phyloP scores from a whole-genome alignment of 2,797 vertebrate species.

The Pantherophis alleghaniensis region DNA sequence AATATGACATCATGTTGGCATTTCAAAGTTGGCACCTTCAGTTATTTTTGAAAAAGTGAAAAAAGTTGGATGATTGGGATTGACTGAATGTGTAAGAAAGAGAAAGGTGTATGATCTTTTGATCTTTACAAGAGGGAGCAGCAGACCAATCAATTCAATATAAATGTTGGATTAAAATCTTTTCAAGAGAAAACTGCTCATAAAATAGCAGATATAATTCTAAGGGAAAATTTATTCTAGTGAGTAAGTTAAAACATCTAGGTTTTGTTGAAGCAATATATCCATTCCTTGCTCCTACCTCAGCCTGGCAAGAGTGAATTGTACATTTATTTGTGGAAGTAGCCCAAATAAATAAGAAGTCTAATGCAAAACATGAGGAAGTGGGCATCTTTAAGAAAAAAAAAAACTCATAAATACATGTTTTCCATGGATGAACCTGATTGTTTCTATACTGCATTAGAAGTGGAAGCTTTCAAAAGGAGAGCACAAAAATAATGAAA shows the following conservation, averaged over 20 bases:
- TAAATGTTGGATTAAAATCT: not conserved
- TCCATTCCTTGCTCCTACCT: not conserved
- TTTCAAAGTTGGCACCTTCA: not conserved
- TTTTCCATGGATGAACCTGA: not conserved
- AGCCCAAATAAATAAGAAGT: not conserved
- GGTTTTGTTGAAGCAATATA: not conserved
- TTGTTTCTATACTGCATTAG: not conserved
- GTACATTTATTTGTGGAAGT: not conserved
- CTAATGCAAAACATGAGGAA: not conserved
- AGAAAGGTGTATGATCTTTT: not conserved
- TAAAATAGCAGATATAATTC: not conserved
- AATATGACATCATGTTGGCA: not conserved
- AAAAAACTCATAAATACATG: not conserved
- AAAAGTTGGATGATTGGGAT: not conserved
- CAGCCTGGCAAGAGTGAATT: not conserved
- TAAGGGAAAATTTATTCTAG: not conserved
- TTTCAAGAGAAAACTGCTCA: not conserved
- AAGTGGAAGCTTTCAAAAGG: not conserved
- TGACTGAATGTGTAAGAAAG: not conserved
- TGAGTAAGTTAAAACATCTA: not conserved
- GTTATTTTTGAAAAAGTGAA: not conserved
- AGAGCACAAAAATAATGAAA: not conserved
- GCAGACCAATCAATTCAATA: not conserved
- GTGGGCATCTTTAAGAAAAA: not conserved
- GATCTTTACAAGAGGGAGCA: not conserved